These are phyloP conservation scores for Drosophila ogumai DNA, from an alignment of 1,140 invertebrate genomes.

Conservation along the genomic window DNA sequence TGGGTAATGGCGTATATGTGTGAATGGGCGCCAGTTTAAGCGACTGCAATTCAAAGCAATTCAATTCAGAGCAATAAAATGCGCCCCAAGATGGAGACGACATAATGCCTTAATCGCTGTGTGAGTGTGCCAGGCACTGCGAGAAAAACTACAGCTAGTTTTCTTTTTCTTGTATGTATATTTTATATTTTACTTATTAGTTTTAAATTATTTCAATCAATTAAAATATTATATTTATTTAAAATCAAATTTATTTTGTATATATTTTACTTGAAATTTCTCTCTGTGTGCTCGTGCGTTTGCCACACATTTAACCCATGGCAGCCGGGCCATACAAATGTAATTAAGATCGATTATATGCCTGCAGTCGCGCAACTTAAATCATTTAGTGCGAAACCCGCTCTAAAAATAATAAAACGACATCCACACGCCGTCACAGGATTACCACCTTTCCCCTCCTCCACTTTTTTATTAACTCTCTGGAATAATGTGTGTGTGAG, in stretches of 20 bases:
- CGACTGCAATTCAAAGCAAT: slow-evolving; percentile 72
- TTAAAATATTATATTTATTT: accelerated
- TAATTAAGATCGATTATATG: slow-evolving; percentile 78
- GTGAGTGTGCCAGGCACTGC: neutral
- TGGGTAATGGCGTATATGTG: slow-evolving; percentile 15
- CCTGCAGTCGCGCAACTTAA: slow-evolving; percentile 44
- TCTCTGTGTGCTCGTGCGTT: slow-evolving; percentile 6
- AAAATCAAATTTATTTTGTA: neutral
- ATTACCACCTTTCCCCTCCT: too few relatives aligned
- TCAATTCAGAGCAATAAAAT: slow-evolving; percentile 45
- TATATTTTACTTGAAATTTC: neutral
- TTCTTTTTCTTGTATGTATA: too few relatives aligned
- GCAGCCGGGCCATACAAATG: slow-evolving; percentile 34
- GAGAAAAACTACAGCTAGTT: neutral
- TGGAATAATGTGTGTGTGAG: neutral
- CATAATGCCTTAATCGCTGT: slow-evolving; percentile 43
- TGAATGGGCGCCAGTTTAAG: slow-evolving; percentile 43
- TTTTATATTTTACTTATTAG: neutral
- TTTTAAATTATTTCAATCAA: neutral
- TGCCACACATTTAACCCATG: slow-evolving; percentile 26
- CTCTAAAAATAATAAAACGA: slow-evolving; percentile 51
- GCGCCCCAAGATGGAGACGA: slow-evolving; percentile 30
- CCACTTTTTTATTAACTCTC: slow-evolving; percentile 51
- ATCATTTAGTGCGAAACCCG: slow-evolving; percentile 45
- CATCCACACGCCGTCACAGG: slow-evolving; percentile 2